A percentile compares a stretch with the other conserved stretches of the same genome.
Conservation (phyloP, 2,888 invertebrate genomes). For the Drosophila kokeensis region DNA sequence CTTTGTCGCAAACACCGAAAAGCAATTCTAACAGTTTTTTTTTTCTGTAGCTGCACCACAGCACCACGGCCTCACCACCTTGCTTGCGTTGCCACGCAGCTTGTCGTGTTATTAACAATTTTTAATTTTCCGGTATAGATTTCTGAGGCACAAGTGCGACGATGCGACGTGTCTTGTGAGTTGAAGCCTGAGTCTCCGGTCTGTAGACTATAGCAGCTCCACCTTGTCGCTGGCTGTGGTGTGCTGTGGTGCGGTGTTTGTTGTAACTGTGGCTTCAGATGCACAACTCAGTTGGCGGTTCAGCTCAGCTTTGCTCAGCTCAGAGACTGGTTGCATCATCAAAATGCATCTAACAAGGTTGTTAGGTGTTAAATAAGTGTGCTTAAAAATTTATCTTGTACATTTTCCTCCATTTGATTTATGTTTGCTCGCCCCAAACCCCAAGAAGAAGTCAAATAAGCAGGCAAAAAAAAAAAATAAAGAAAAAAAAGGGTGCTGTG, state of each 20-base stretch:
- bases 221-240: constrained; percentile 60
- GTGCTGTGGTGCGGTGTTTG: constrained; percentile 10
- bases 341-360: constrained; percentile 81
- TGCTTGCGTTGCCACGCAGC: constrained; percentile 51
- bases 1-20: constrained; percentile 70
- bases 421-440: constrained; percentile 64
- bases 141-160: constrained; percentile 65
- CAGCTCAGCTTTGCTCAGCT: constrained; percentile 8
- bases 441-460: constrained; percentile 53
- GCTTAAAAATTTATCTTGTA: constrained; percentile 83
- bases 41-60: constrained; percentile 25
- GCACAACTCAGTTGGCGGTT: constrained; percentile 5
- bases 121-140: constrained; percentile 82
- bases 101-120: constrained; percentile 81
- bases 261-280: constrained; percentile 22
- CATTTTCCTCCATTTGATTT: constrained; percentile 82
- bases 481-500: neutral
- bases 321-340: constrained; percentile 69
- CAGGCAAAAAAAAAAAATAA: constrained; percentile 13
- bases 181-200: constrained; percentile 13
- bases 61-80: constrained; percentile 41
- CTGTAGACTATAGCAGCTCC: constrained; percentile 20
- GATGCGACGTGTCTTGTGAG: constrained; percentile 44
- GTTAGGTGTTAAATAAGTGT: constrained; percentile 83
- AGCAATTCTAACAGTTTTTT: constrained; percentile 79